phyloP scores from a whole-genome alignment of 2,797 vertebrate genomes.

The Crax fasciolata region DNA sequence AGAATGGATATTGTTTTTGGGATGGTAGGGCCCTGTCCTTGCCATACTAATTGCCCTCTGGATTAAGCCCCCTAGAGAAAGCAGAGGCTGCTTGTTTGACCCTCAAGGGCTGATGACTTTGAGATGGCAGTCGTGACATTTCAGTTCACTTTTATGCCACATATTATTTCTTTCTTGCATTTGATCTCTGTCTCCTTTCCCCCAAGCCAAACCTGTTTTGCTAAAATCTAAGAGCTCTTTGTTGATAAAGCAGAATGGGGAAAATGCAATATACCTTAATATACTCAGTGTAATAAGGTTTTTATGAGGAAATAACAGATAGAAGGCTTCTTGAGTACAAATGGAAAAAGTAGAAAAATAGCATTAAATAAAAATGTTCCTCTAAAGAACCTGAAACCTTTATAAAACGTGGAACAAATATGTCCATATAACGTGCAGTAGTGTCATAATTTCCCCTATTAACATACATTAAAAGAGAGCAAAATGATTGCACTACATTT shows the following conservation, averaged over 20 bases:
- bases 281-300: not conserved
- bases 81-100: not conserved
- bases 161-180: not conserved
- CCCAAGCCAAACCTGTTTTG: not conserved
- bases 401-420: slow-evolving; percentile 9
- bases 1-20: fast-evolving
- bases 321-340: not conserved
- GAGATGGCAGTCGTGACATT: not conserved
- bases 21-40: not conserved
- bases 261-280: not conserved
- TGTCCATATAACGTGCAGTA: not conserved
- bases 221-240: not conserved
- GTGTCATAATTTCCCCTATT: slow-evolving; percentile 25
- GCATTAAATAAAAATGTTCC: not conserved
- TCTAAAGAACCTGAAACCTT: not conserved
- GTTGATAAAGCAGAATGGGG: not conserved
- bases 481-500: not conserved
- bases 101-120: not conserved
- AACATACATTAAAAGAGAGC: not conserved
- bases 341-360: not conserved
- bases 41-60: not conserved
- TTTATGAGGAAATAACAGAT: not conserved
- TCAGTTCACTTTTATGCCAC: not conserved
- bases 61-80: not conserved
- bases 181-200: not conserved